Evolutionary conservation across 2,113 vertebrate species (phyloP), one percentile per base, ranked within the genome.

Genomic region (Melospiza georgiana): DNA sequence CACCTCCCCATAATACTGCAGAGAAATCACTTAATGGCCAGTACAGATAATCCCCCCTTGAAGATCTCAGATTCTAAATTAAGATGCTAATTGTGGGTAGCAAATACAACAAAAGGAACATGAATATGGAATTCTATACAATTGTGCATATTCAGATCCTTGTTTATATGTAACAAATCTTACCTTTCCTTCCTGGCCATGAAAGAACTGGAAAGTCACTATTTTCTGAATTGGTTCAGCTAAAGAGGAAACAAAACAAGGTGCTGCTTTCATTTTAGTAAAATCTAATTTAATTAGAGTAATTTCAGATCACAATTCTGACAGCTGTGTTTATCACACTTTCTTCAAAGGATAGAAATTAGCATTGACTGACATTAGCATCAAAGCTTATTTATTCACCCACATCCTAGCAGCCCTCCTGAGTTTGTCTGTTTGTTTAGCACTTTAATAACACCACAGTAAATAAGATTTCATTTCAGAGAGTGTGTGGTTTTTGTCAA

Each of bases 261-360:
- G 90, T 95, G 83, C 66, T 85, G 82, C 83, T 93, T 96, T 97
- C 69, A 96, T 97, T 92, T 88, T 89, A 85, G 67, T 51, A 78
- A 96, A 95, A 94, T 91, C 96, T 97, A 96, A 97, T 97, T 96
- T 89, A 97, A 98, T 98, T 97, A 98, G 95, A 93, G 82, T 74
- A 95, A 96, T 97, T 97, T 95, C 91, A 95, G 83, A 96, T 95
- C 86, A 94, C 92, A 89, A 91, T 97, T 94, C 96, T 97, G 96
- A 89, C 97, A 98, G 97, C 97, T 98, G 97, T 97, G 97, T 98
- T 97, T 97, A 95, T 94, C 84, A 80, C 71, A 69, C 52, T 88
- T 96, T 84, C 57, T 44, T 93, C 93, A 96, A 97, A 97, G 96
- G 71, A 83, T 25, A 93, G 95, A 93, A 97, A 98, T 98, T 96